Percentiles rank a stretch among this genome's conserved stretches.
phyloP scores from a whole-genome alignment of 2,113 vertebrate species.

The Brevimyrus niger region DNA sequence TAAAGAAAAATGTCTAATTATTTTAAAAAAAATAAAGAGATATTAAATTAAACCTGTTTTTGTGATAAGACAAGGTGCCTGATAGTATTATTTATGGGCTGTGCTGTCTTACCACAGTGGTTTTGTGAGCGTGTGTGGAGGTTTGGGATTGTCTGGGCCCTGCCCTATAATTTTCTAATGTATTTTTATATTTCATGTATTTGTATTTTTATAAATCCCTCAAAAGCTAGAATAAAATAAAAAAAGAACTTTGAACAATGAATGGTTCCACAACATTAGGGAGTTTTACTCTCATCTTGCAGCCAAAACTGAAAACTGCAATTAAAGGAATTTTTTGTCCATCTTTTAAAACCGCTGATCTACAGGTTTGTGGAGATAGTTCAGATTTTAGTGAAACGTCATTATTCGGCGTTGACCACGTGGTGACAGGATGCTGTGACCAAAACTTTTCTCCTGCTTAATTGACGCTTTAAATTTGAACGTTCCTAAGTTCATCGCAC shows the following conservation, averaged over 20 bases:
- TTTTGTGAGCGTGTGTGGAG: not conserved
- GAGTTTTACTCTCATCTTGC: not conserved
- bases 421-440: not conserved
- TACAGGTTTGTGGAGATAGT: not conserved
- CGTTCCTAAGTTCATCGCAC: too few relatives aligned
- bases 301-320: not conserved
- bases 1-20: slow-evolving; percentile 76
- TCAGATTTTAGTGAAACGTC: not conserved
- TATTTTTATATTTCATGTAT: not conserved
- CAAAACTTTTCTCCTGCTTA: not conserved
- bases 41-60: slow-evolving; percentile 75
- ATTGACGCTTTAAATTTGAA: not conserved
- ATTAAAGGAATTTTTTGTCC: not conserved
- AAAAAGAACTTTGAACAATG: not conserved
- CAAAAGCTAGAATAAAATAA: not conserved
- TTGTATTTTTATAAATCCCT: not conserved
- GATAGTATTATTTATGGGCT: slow-evolving; percentile 31
- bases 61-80: slow-evolving; percentile 59
- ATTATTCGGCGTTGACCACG: not conserved
- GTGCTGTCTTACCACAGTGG: not conserved
- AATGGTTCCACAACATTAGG: not conserved
- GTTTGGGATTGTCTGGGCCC: not conserved
- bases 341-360: not conserved
- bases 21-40: slow-evolving; percentile 73
- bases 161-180: not conserved